These are phyloP conservation scores for Smutsia temminckii DNA, from an alignment of 2,797 vertebrate species.

Conservation along the genomic window DNA sequence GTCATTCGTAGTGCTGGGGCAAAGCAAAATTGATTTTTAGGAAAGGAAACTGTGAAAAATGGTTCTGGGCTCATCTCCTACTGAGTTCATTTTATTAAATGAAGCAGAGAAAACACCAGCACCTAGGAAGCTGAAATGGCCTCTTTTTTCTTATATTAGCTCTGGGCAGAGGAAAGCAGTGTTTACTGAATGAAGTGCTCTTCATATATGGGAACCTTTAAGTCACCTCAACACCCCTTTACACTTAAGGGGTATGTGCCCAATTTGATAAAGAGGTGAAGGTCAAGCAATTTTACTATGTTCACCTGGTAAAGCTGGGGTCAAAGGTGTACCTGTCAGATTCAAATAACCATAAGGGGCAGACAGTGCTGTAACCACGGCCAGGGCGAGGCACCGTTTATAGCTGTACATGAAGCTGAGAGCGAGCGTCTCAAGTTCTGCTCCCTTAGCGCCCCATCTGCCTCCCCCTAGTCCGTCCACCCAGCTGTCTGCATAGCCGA, in stretches of 20 bases:
- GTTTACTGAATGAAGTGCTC: neutral
- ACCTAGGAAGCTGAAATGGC: neutral
- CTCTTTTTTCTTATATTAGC: slow-evolving; percentile 3
- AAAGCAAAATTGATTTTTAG: slow-evolving; percentile 59
- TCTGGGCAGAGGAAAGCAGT: neutral
- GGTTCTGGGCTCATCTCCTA: slow-evolving; percentile 16
- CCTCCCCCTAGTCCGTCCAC: no score
- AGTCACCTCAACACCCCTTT: neutral
- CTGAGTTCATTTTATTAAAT: slow-evolving; percentile 46
- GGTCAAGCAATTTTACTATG: neutral
- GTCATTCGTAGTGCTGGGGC: neutral
- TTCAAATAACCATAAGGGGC: neutral
- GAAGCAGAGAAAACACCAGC: slow-evolving; percentile 2
- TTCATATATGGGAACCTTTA: neutral
- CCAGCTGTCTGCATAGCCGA: neutral
- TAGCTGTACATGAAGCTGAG: neutral
- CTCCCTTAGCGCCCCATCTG: no score
- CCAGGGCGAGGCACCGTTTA: no score
- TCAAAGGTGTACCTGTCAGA: neutral
- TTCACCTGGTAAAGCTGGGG: neutral
- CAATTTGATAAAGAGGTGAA: neutral
- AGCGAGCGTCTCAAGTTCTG: neutral
- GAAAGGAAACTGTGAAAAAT: slow-evolving; percentile 37
- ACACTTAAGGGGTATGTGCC: neutral
- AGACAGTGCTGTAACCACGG: neutral